These are phyloP conservation scores for Mylabris phalerata DNA, from an alignment of 1,140 invertebrate species.

Conservation along the genomic window DNA sequence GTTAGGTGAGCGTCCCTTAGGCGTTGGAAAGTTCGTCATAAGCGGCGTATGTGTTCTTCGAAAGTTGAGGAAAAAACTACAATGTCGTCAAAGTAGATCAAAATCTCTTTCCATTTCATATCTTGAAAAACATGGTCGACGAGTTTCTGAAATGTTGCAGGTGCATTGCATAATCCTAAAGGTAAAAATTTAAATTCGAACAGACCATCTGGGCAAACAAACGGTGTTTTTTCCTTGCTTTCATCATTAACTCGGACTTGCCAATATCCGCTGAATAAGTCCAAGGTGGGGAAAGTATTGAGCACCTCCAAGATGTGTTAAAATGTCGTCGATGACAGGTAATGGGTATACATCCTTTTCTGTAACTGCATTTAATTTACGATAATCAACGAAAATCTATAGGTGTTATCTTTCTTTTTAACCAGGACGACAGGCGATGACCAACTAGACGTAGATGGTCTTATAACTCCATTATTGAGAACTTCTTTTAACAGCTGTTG, in stretches of 20 bases:
- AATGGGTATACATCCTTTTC: too few relatives aligned
- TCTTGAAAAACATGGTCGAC: slow-evolving; percentile 5
- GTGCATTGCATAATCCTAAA: slow-evolving; percentile 26
- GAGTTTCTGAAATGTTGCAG: slow-evolving; percentile 17
- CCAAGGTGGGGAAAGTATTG: slow-evolving; percentile 28
- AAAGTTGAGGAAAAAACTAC: slow-evolving; percentile 4
- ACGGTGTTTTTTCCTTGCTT: neutral
- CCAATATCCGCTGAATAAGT: slow-evolving; percentile 46
- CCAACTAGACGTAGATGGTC: too few relatives aligned
- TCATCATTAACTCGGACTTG: slow-evolving; percentile 31
- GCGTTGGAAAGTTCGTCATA: neutral
- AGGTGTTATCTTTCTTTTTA: too few relatives aligned
- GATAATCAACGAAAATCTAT: too few relatives aligned
- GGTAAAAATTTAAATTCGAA: slow-evolving; percentile 13
- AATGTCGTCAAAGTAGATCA: slow-evolving; percentile 14
- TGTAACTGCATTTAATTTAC: too few relatives aligned
- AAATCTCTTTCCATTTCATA: slow-evolving; percentile 7
- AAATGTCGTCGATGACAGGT: neutral
- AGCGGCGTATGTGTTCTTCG: slow-evolving; percentile 2
- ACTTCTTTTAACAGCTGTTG: too few relatives aligned
- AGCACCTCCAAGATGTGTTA: neutral
- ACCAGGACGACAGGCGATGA: too few relatives aligned
- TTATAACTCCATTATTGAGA: too few relatives aligned
- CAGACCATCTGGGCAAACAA: neutral
- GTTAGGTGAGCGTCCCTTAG: neutral